Base-by-base conservation (phyloP, 1,140 invertebrate species). In the Pogonomyrmex californicus region DNA sequence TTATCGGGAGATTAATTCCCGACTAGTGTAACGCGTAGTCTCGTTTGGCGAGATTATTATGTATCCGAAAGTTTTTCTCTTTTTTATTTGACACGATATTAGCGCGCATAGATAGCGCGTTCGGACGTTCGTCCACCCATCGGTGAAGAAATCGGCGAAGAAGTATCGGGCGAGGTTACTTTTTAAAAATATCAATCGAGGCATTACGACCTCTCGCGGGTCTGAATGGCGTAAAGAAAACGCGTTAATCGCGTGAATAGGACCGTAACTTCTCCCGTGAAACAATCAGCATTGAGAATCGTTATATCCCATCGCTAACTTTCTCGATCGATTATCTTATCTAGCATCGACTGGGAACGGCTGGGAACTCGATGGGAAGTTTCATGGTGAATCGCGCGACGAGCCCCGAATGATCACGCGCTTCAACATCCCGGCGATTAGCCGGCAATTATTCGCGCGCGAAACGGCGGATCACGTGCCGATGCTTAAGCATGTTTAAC, bases 401-500 rank as follows among this genome's bases (percentile, higher is more conserved):
- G 36, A 14, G 79, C 9, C n/a, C 30, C 30, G 10, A 30, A 68
- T 47, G 17, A 47, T 12, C 33, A 23, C 54, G 17, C 54, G 68
- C 54, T 47, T 49, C 30, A 68, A 75, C 49, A 66, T 60, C 56
- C 33, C 54, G 17, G 65, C 87, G 90, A 93, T 92, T 90, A 92
- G 87, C 77, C 88, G 78, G 87, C 90, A 91, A 89, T 86, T 91
- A 44, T 81, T 87, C 65, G 91, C 86, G 89, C 68, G 54, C 68
- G 33, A 75, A 85, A 88, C 86, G 85, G 77, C 87, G 92, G 88
- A 92, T 92, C 91, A 94, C 92, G 93, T 93, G 92, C 88, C 82
- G 91, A 90, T 91, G 90, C 88, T 94, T 93, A 93, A 90, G 89
- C 93, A 90, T 92, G 94, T 93, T 94, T 93, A 94, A 91, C 88